Percentiles rank a stretch among this genome's conserved stretches.
Evolutionary conservation across 2,888 invertebrate species (phyloP).

Genomic region (Epistrophe eligans): DNA sequence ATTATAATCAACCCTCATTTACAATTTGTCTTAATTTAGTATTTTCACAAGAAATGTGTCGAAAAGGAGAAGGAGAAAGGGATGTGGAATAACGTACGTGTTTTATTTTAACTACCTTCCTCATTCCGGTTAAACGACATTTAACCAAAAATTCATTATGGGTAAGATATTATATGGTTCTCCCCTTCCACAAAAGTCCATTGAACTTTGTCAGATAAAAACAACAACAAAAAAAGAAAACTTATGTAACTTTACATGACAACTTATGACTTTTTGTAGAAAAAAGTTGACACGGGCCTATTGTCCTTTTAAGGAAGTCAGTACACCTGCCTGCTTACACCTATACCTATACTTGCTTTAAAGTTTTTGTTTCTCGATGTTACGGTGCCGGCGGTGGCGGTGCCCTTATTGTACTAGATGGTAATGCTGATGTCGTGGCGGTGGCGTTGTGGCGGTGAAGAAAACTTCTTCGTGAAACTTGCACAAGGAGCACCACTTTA

Average conservation of each 20-base stretch:
- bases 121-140: neutral
- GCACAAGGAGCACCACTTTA: slow-evolving; percentile 10
- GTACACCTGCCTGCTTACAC: neutral
- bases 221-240: slow-evolving; percentile 11
- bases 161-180: neutral
- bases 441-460: neutral
- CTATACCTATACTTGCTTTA: slow-evolving; percentile 36
- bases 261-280: slow-evolving; percentile 19
- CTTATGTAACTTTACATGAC: slow-evolving; percentile 38
- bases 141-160: neutral
- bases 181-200: slow-evolving; percentile 4
- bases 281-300: slow-evolving; percentile 33
- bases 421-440: neutral
- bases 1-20: neutral
- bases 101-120: neutral
- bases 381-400: neutral
- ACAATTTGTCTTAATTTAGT: slow-evolving; percentile 30
- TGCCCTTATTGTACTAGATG: slow-evolving; percentile 4
- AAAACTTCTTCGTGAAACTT: slow-evolving; percentile 21
- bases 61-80: no score
- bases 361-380: neutral
- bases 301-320: slow-evolving; percentile 17
- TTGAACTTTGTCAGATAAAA: slow-evolving; percentile 38
- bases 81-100: no score
- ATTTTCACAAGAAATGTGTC: no score